phyloP scores from a whole-genome alignment of 2,797 vertebrate genomes.

The Ispidina lecontei region DNA sequence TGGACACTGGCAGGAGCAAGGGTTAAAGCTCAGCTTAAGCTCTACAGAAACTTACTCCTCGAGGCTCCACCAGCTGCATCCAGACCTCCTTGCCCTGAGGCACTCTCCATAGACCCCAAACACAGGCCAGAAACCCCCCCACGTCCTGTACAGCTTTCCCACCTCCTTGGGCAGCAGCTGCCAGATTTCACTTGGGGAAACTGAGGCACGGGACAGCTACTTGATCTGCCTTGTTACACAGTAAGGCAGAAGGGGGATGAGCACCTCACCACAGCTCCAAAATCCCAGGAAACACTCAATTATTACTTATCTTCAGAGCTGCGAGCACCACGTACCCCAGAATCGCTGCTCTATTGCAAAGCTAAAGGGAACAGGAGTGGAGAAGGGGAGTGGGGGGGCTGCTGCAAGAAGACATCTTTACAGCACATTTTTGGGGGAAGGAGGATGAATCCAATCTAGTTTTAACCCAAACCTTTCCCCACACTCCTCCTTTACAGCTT shows the following conservation, averaged over 20 bases:
- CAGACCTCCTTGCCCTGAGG: background rate
- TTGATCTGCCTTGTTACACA: rapidly evolving
- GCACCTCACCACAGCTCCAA: background rate
- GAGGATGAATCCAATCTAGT: background rate
- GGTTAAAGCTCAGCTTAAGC: background rate
- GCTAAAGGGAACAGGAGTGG: background rate
- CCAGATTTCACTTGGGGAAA: background rate
- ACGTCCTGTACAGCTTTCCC: rapidly evolving
- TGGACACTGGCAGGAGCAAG: rapidly evolving
- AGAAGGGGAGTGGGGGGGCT: background rate
- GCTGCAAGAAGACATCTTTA: background rate
- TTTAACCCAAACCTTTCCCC: background rate
- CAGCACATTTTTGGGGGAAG: background rate
- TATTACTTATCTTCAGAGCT: background rate
- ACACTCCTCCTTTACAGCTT: rapidly evolving
- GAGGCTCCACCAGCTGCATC: background rate
- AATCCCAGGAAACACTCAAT: background rate
- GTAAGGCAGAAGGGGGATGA: background rate
- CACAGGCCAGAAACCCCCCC: background rate
- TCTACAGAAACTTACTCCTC: background rate
- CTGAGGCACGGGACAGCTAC: background rate
- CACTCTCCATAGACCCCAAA: background rate
- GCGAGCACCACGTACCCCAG: rapidly evolving
- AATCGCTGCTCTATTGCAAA: background rate
- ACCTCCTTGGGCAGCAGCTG: background rate